phyloP scores from a whole-genome alignment of 1,140 invertebrate genomes.

The Drosophila hydei region DNA sequence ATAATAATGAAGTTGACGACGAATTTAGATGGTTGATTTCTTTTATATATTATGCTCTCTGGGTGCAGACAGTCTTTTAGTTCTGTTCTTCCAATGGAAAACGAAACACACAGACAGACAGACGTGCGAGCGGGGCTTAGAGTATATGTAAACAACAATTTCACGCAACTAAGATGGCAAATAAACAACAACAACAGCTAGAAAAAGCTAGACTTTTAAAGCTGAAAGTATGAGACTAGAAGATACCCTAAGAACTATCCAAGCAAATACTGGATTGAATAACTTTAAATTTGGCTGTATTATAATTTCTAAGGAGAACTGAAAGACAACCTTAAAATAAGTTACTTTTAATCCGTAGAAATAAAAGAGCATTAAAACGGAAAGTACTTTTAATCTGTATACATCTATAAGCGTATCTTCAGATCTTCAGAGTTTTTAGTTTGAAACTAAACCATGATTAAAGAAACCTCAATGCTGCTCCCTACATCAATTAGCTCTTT shows the following conservation, averaged over 20 bases:
- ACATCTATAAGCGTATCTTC: too few relatives aligned
- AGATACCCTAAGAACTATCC: not conserved
- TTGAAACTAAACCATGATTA: too few relatives aligned
- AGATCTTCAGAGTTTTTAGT: too few relatives aligned
- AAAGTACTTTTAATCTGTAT: too few relatives aligned
- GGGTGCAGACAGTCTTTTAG: slow-evolving; percentile 23
- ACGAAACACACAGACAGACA: slow-evolving; percentile 21
- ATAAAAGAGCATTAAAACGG: too few relatives aligned
- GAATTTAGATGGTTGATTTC: slow-evolving; percentile 39
- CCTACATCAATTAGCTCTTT: too few relatives aligned
- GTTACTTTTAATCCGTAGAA: too few relatives aligned
- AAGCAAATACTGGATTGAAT: too few relatives aligned
- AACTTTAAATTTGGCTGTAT: too few relatives aligned
- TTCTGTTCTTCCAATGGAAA: slow-evolving; percentile 6
- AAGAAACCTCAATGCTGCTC: too few relatives aligned
- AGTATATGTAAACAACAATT: slow-evolving; percentile 59
- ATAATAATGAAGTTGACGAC: not conserved
- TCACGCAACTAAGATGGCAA: slow-evolving; percentile 43
- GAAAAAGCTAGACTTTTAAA: not conserved
- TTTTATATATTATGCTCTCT: slow-evolving; percentile 41
- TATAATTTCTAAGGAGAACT: too few relatives aligned
- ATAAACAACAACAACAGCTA: slow-evolving; percentile 24
- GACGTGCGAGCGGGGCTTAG: not conserved
- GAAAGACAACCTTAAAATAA: too few relatives aligned
- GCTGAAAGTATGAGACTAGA: not conserved